A percentile compares a stretch with the other conserved stretches of the same genome.
Conservation (phyloP, 2,113 vertebrate genomes). For the Speoplatyrhinus poulsoni region DNA sequence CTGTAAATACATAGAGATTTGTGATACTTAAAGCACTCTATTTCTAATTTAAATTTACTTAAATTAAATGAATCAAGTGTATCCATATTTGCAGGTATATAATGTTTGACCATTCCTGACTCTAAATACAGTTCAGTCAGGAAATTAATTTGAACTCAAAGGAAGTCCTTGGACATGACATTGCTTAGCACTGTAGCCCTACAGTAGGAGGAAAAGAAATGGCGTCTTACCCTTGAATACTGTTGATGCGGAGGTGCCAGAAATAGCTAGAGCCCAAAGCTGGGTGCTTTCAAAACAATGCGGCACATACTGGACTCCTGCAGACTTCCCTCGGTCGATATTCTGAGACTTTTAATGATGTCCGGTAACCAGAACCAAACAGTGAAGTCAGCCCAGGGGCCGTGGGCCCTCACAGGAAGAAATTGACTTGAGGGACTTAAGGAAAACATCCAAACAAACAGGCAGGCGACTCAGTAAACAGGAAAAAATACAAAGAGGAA, state of each 20-base stretch:
- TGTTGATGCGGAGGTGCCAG: conserved; percentile 44
- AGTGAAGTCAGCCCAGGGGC: conserved; percentile 49
- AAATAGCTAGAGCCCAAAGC: conserved; percentile 64
- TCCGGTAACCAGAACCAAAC: conserved; percentile 56
- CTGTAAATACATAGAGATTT: conserved; percentile 23
- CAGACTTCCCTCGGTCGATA: conserved; percentile 67
- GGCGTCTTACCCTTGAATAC: conserved; percentile 41
- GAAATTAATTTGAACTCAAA: conserved; percentile 53
- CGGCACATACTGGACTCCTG: conserved; percentile 51
- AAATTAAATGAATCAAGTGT: not conserved
- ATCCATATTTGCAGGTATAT: conserved; percentile 3
- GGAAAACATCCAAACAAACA: conserved; percentile 74
- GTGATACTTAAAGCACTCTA: conserved; percentile 6
- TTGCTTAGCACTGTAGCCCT: conserved; percentile 60
- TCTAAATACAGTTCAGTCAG: conserved; percentile 27
- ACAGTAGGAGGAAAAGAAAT: conserved; percentile 50
- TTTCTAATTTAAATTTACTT: not conserved
- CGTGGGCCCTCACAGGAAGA: conserved; percentile 57
- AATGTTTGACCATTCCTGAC: conserved; percentile 28
- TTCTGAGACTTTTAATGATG: conserved; percentile 67
- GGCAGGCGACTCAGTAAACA: conserved; percentile 69
- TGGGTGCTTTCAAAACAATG: conserved; percentile 68
- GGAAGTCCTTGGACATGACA: conserved; percentile 60
- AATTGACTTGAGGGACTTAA: conserved; percentile 66
- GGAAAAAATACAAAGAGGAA: conserved; percentile 77